These are phyloP conservation scores for Poeciliopsis paucimaculata DNA, from an alignment of 2,797 vertebrate genomes.

Conservation along the genomic window DNA sequence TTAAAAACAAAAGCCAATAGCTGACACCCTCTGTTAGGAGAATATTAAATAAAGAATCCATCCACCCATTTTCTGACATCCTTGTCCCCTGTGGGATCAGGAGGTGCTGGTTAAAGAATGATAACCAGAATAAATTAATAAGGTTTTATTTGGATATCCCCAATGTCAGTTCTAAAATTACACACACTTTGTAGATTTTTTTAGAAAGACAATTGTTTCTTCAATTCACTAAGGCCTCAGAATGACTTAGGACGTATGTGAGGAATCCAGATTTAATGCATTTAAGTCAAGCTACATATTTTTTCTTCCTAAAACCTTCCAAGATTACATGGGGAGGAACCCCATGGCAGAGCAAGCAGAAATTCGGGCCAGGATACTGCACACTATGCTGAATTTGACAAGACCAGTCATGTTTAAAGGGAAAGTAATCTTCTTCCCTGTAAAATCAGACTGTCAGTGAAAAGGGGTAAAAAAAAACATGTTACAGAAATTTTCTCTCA, in stretches of 20 bases:
- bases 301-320: slow-evolving; percentile 12
- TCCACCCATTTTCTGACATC: no score
- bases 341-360: slow-evolving; percentile 23
- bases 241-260: background rate
- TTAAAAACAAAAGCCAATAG: background rate
- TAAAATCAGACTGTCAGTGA: slow-evolving; percentile 35
- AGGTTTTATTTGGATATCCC: slow-evolving; percentile 2
- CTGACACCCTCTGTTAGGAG: background rate
- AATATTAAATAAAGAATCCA: background rate
- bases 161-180: slow-evolving; percentile 1
- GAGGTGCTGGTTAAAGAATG: background rate
- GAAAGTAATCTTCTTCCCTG: slow-evolving; percentile 44
- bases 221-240: slow-evolving; percentile 16
- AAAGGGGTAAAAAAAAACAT: slow-evolving; percentile 9
- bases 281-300: background rate
- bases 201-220: slow-evolving; percentile 6
- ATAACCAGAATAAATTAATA: background rate
- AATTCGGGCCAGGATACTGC: slow-evolving; percentile 46
- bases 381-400: slow-evolving; percentile 46
- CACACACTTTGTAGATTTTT: background rate
- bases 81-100: no score
- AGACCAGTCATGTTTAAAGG: slow-evolving; percentile 53
- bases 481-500: slow-evolving; percentile 31
- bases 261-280: background rate
- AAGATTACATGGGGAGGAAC: slow-evolving; percentile 33